Evolutionary conservation across 1,140 invertebrate species (phyloP).

Genomic region (Ostrea denselamellosa): DNA sequence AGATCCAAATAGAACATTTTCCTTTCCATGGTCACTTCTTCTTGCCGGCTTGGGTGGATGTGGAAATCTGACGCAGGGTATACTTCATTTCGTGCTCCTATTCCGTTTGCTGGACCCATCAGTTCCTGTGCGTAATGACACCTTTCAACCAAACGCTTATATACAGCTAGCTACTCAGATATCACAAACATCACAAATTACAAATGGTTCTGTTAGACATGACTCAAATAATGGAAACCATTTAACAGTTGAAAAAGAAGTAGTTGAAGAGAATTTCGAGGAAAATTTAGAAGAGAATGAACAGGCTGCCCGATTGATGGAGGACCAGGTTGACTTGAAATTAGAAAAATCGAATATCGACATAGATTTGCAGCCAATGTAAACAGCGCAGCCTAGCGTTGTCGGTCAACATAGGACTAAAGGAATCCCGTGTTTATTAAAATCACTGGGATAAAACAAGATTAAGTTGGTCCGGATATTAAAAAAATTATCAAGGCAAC

Average conservation of each 20-base stretch:
- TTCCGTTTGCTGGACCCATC: neutral
- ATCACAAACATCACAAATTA: neutral
- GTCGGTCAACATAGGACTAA: neutral
- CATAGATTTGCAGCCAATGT: neutral
- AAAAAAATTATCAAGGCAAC: neutral
- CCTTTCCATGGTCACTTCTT: neutral
- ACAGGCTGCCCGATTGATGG: neutral
- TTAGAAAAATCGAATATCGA: neutral
- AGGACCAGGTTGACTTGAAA: neutral
- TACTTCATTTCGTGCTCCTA: neutral
- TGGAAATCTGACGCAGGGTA: neutral
- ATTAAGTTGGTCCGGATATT: neutral
- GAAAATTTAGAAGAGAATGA: neutral
- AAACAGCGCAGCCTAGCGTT: neutral
- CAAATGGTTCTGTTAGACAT: neutral
- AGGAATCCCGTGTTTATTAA: neutral
- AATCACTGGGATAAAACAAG: neutral
- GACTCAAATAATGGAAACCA: neutral
- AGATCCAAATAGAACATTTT: neutral
- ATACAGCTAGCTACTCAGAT: neutral
- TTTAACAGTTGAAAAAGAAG: neutral
- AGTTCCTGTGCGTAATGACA: neutral
- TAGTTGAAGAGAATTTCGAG: neutral
- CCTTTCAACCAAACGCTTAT: constrained; percentile 16
- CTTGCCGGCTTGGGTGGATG: neutral